phyloP scores from a whole-genome alignment of 1,140 invertebrate species.

The Bactericera cockerelli region DNA sequence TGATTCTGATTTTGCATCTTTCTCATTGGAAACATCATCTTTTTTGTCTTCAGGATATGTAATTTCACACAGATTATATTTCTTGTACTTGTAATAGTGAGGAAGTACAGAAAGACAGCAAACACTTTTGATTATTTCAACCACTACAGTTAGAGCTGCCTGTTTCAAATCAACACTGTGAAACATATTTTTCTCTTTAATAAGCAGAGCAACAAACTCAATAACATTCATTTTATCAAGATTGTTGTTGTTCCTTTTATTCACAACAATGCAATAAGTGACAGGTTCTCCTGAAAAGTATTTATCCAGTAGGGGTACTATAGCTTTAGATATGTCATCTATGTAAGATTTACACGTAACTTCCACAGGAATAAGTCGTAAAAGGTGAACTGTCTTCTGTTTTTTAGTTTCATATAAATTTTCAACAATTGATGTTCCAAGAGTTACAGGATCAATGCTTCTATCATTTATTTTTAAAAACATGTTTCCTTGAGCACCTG shows the following conservation, averaged over 20 bases:
- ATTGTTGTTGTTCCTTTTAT: constrained; percentile 58
- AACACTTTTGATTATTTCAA: constrained; percentile 54
- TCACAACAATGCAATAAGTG: constrained; percentile 62
- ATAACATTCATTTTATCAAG: constrained; percentile 53
- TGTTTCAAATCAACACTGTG: constrained; percentile 60
- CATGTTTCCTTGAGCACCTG: constrained; percentile 61
- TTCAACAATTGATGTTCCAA: constrained; percentile 52
- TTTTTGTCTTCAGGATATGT: constrained; percentile 22
- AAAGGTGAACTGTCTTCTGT: constrained; percentile 51
- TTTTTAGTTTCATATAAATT: constrained; percentile 49
- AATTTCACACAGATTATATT: constrained; percentile 48
- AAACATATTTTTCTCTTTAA: constrained; percentile 44
- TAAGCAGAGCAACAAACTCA: constrained; percentile 46
- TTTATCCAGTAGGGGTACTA: constrained; percentile 48
- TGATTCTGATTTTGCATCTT: background rate
- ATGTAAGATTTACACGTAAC: constrained; percentile 59
- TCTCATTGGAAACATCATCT: constrained; percentile 13
- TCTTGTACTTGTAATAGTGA: constrained; percentile 46
- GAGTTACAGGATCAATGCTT: constrained; percentile 44
- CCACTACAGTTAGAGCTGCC: constrained; percentile 51
- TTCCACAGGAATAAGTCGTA: constrained; percentile 65
- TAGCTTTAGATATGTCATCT: constrained; percentile 49
- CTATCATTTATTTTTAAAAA: constrained; percentile 58
- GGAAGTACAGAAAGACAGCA: constrained; percentile 48
- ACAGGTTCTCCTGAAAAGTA: constrained; percentile 52